phyloP scores from a whole-genome alignment of 2,797 vertebrate species.

The Danio choprae region DNA sequence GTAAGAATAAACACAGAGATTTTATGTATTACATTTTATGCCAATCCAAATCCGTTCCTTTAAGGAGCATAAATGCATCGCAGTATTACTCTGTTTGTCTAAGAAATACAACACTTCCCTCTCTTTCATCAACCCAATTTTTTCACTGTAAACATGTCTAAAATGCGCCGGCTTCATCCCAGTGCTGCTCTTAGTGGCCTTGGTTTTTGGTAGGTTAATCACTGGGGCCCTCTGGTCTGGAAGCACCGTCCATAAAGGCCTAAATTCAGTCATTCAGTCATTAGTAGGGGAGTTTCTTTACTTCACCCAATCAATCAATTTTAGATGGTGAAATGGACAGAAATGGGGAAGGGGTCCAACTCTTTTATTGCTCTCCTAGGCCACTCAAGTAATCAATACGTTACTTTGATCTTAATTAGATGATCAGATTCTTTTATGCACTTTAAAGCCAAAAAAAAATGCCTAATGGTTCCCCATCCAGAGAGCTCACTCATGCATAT shows the following conservation, averaged over 20 bases:
- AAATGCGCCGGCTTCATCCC: slow-evolving; percentile 68
- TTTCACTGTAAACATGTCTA: slow-evolving; percentile 26
- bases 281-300: slow-evolving; percentile 72
- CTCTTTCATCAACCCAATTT: slow-evolving; percentile 33
- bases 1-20: not conserved
- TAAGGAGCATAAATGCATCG: not conserved
- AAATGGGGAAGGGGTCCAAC: slow-evolving; percentile 28
- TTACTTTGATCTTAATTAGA: slow-evolving; percentile 55
- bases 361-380: slow-evolving; percentile 24
- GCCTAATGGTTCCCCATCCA: slow-evolving; percentile 31
- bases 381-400: slow-evolving; percentile 48
- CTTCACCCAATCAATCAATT: slow-evolving; percentile 78
- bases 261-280: slow-evolving; percentile 73
- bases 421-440: slow-evolving; percentile 36
- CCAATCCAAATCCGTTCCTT: slow-evolving; percentile 10
- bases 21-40: not conserved
- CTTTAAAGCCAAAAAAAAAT: slow-evolving; percentile 35
- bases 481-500: slow-evolving; percentile 35
- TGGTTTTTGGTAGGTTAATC: slow-evolving; percentile 79
- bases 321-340: slow-evolving; percentile 41
- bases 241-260: slow-evolving; percentile 63
- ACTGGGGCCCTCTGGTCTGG: slow-evolving; percentile 65
- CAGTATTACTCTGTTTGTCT: not conserved
- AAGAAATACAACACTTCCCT: slow-evolving; percentile 25
- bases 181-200: slow-evolving; percentile 73